Evolutionary conservation across 1,140 invertebrate genomes (phyloP).

Genomic region (Centruroides sculpturatus): DNA sequence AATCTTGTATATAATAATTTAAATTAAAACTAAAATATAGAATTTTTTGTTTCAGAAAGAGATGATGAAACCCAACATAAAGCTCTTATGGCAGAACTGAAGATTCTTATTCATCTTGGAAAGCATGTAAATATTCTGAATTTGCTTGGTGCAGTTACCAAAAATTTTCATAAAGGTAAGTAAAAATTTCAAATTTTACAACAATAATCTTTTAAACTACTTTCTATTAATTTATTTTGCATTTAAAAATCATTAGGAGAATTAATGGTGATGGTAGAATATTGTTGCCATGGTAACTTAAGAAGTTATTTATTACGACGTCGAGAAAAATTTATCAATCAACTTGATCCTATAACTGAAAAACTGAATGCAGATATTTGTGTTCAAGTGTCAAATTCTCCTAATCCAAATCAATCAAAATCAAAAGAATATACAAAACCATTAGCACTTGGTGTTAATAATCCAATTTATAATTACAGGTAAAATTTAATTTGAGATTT

Average conservation of each 20-base stretch:
- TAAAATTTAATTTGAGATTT: too few species aligned
- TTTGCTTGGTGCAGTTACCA: constrained; percentile 80
- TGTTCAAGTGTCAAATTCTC: too few species aligned
- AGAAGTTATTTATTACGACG: constrained; percentile 67
- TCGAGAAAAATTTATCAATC: constrained; percentile 60
- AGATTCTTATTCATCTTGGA: constrained; percentile 88
- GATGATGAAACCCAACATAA: constrained; percentile 27
- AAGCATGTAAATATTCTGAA: constrained; percentile 91
- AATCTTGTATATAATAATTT: constrained; percentile 17
- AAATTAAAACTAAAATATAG: constrained; percentile 40
- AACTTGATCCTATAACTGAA: constrained; percentile 37
- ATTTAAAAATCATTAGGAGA: constrained; percentile 43
- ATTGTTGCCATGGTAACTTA: constrained; percentile 76
- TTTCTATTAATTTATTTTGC: neutral
- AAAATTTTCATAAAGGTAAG: constrained; percentile 79
- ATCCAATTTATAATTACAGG: too few species aligned
- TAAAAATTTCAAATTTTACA: constrained; percentile 22
- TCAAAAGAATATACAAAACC: too few species aligned
- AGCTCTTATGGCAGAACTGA: constrained; percentile 75
- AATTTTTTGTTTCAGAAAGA: constrained; percentile 17
- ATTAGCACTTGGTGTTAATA: too few species aligned
- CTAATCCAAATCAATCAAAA: too few species aligned
- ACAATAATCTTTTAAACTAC: neutral
- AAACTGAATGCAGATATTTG: constrained; percentile 1
- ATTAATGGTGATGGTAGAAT: constrained; percentile 78